Evolutionary conservation across 1,140 invertebrate genomes (phyloP), one percentile per base, ranked within the genome.

Genomic region (Anastrepha ludens): DNA sequence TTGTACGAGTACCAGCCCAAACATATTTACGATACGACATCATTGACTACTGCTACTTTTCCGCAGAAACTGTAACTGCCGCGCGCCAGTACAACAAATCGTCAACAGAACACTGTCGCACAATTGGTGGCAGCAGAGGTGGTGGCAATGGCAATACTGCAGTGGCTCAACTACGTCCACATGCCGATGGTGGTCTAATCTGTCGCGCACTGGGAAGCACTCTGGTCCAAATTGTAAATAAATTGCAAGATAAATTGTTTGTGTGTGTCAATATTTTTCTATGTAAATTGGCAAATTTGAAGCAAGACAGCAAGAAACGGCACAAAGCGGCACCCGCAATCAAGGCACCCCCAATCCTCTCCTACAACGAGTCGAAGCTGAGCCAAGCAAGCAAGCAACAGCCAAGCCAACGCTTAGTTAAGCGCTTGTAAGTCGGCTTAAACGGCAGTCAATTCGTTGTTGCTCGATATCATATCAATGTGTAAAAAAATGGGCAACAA

Each of bases 241-340:
- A 86, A 86, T 86, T 62, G 85, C 55, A 62, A 86, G 85, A 86
- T 86, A 86, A 86, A 86, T 62, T 86, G 85, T 86, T 62, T 44
- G 59, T 62, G 60, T 86, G 55, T 86, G 58, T 86, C 85, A 86
- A 86, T 86, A 60, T 60, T 86, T 62, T 86, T 86, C 29, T 55
- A 86, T 86, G 85, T 59, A 86, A 86, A 86, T 59, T 60, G 85
- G 85, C 85, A 86, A 86, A 86, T 86, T 86, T 86, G 41, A 86
- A 47, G 15, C 41, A 62, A 81, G 44, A 8, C 74, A 20, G 47
- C n/a, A 47, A 81, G 17, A 81, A 29, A n/a, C 44, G 7, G 8
- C 74, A 6, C 44, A 20, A 55, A 50, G n/a, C 74, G 17, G 5
- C 64, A 20, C 5, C 29, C 64, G 60, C n/a, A 29, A 17, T 39